These are phyloP conservation scores for Enhydra lutris DNA, from an alignment of 2,113 vertebrate genomes.

Conservation along the genomic window DNA sequence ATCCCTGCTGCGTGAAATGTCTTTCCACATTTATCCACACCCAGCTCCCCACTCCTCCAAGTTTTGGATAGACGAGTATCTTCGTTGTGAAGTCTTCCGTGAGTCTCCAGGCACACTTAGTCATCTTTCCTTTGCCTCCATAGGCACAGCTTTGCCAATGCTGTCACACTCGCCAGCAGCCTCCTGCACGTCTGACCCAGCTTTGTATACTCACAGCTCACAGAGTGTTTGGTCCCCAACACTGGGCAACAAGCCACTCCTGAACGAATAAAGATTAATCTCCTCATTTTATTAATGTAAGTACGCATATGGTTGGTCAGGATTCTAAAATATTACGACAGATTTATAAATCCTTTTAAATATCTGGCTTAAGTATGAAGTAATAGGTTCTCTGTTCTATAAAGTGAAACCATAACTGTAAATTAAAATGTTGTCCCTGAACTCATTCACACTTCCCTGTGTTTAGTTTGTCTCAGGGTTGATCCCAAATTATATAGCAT, in stretches of 20 bases:
- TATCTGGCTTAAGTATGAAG: neutral
- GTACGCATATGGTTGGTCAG: neutral
- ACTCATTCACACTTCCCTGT: neutral
- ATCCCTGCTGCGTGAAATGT: neutral
- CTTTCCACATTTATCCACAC: neutral
- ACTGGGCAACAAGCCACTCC: neutral
- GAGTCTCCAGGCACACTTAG: neutral
- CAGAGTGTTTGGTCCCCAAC: neutral
- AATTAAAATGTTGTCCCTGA: neutral
- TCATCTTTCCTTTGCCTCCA: neutral
- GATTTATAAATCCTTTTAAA: neutral
- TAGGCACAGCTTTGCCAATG: neutral
- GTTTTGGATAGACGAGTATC: neutral
- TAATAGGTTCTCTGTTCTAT: neutral
- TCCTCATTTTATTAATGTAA: neutral
- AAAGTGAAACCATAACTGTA: neutral
- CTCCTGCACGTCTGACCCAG: neutral
- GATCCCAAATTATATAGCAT: neutral
- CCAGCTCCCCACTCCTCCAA: neutral
- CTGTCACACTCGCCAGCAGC: rapidly evolving
- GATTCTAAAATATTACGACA: neutral
- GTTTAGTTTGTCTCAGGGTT: neutral
- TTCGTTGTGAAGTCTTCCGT: neutral
- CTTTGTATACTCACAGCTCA: neutral
- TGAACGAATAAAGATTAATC: neutral